These are phyloP conservation scores for Romanogobio albipinnatus DNA, from an alignment of 2,113 vertebrate species.

Conservation along the genomic window DNA sequence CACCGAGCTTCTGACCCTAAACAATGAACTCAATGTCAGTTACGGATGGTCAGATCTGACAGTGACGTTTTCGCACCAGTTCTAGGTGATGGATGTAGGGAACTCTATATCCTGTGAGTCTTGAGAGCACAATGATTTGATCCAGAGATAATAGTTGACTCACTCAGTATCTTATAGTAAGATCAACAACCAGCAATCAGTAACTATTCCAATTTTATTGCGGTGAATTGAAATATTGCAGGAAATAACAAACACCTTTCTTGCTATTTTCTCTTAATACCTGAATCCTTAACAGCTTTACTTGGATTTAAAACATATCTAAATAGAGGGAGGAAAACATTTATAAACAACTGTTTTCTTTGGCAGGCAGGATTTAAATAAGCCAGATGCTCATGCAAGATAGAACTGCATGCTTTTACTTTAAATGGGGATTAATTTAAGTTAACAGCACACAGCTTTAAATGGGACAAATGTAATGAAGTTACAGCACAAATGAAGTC, in stretches of 20 bases:
- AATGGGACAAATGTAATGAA: constrained; percentile 64
- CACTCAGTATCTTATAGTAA: background rate
- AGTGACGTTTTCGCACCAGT: constrained; percentile 75
- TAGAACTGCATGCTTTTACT: constrained; percentile 61
- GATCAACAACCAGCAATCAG: background rate
- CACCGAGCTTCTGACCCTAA: constrained; percentile 75
- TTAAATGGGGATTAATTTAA: constrained; percentile 59
- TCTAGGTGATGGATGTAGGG: constrained; percentile 88
- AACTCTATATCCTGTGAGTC: constrained; percentile 83
- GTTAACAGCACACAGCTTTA: constrained; percentile 57
- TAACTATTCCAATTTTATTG: background rate
- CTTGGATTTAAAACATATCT: constrained; percentile 37
- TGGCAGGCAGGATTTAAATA: constrained; percentile 61
- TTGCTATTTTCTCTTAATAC: background rate
- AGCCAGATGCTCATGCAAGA: constrained; percentile 68
- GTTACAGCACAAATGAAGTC: constrained; percentile 59
- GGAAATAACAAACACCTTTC: background rate
- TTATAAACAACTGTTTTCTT: constrained; percentile 65
- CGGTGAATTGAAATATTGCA: no score
- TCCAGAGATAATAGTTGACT: background rate
- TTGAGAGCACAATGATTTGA: background rate
- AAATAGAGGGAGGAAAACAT: constrained; percentile 42
- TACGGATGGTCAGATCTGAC: constrained; percentile 81
- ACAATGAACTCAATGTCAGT: constrained; percentile 88
- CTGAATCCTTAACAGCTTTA: constrained; percentile 48